Evolutionary conservation across 2,113 vertebrate genomes (phyloP).

Genomic region (Lepus americanus): DNA sequence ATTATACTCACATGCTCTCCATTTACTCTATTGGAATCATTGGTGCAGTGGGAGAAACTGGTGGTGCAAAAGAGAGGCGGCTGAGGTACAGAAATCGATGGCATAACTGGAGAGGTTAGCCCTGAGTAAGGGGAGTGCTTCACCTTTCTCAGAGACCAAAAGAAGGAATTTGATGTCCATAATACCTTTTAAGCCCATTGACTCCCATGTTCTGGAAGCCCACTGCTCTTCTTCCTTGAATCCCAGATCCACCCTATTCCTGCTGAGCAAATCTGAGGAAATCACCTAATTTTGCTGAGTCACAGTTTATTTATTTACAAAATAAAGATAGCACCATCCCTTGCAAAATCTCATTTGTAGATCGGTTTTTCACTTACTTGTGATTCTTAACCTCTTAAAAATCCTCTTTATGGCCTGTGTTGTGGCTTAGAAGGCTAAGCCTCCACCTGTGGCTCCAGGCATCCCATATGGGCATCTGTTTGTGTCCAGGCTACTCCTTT

Average conservation of each 20-base stretch:
- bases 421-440: neutral
- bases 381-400: neutral
- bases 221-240: neutral
- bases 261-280: neutral
- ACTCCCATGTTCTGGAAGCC: neutral
- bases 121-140: neutral
- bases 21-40: neutral
- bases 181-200: neutral
- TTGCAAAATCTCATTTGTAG: neutral
- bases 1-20: neutral
- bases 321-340: neutral
- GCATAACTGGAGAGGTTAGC: neutral
- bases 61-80: neutral
- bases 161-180: neutral
- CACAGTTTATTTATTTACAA: neutral
- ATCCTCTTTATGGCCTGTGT: neutral
- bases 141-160: neutral
- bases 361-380: slow-evolving; percentile 10
- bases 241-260: neutral
- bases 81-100: neutral
- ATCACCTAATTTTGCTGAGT: neutral
- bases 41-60: neutral
- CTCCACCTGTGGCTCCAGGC: too few relatives aligned
- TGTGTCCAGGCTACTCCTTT: too few relatives aligned
- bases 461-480: too few relatives aligned